phyloP scores from a whole-genome alignment of 2,888 invertebrate species.

The Camptogramma bilineatum region DNA sequence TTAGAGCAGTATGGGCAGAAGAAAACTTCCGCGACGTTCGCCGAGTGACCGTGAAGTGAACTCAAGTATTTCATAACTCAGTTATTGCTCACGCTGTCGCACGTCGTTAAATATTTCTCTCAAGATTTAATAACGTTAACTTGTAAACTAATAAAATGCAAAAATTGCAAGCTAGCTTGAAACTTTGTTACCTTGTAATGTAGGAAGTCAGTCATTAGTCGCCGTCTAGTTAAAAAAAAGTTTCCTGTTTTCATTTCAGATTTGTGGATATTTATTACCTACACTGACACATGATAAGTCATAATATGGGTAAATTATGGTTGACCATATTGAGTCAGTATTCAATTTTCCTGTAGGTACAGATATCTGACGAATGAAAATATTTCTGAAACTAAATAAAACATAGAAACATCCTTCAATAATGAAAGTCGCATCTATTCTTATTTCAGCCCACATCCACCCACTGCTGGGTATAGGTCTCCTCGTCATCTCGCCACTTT shows the following conservation, averaged over 20 bases:
- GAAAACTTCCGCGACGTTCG: conserved; percentile 57
- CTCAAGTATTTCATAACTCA: conserved; percentile 62
- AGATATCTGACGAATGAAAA: too few species aligned
- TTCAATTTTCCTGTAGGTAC: too few species aligned
- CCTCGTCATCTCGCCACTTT: too few species aligned
- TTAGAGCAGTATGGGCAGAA: conserved; percentile 37
- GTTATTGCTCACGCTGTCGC: conserved; percentile 57
- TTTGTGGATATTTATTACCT: background rate
- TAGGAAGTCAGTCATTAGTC: background rate
- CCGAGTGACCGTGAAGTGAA: conserved; percentile 57
- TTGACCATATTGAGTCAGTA: too few species aligned
- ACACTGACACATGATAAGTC: too few species aligned
- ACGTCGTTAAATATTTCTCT: conserved; percentile 42
- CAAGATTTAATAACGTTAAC: conserved; percentile 41
- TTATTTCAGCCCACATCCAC: too few species aligned
- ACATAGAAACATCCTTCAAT: too few species aligned
- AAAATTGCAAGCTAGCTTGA: conserved; percentile 32
- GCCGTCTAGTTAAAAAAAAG: background rate
- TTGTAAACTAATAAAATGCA: conserved; percentile 40
- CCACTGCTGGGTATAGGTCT: too few species aligned
- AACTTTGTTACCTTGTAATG: conserved; percentile 32
- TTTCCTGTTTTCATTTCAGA: background rate
- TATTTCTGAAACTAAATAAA: too few species aligned
- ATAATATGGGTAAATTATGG: too few species aligned
- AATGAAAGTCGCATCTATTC: too few species aligned